phyloP scores from a whole-genome alignment of 1,140 invertebrate species.

The Drosophila guanche region DNA sequence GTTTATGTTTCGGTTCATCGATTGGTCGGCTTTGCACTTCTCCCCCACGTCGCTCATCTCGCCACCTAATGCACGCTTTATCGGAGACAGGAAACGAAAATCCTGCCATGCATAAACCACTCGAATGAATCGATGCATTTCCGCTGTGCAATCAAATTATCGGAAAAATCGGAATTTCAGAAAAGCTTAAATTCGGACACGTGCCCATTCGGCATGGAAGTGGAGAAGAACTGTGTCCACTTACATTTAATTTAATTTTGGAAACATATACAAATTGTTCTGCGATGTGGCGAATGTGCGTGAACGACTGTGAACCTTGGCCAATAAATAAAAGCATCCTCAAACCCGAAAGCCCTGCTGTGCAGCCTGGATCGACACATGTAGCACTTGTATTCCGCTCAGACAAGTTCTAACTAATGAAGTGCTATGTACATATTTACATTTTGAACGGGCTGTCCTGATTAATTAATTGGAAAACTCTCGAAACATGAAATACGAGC shows the following conservation, averaged over 20 bases:
- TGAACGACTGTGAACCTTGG: background rate
- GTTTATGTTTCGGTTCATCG: conserved; percentile 34
- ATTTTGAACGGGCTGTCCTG: too few species aligned
- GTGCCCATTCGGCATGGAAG: conserved; percentile 6
- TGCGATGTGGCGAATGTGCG: too few species aligned
- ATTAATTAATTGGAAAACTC: background rate
- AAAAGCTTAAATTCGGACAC: conserved; percentile 14
- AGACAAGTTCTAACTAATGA: too few species aligned
- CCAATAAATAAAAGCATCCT: background rate
- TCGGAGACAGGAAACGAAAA: conserved; percentile 34
- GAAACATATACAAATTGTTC: background rate
- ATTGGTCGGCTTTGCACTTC: conserved; percentile 8
- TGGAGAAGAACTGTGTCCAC: background rate
- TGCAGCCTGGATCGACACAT: background rate
- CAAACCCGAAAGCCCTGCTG: background rate
- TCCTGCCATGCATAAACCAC: conserved; percentile 39
- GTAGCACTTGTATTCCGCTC: background rate
- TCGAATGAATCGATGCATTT: conserved; percentile 45
- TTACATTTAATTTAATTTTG: conserved; percentile 20
- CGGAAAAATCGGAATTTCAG: conserved; percentile 1
- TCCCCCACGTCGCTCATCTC: background rate
- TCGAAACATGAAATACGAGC: too few species aligned
- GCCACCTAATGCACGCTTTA: conserved; percentile 8
- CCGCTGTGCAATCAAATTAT: conserved; percentile 52
- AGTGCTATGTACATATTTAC: background rate